Evolutionary conservation across 2,888 invertebrate genomes (phyloP).

Genomic region (Synanthedon tipuliformis): DNA sequence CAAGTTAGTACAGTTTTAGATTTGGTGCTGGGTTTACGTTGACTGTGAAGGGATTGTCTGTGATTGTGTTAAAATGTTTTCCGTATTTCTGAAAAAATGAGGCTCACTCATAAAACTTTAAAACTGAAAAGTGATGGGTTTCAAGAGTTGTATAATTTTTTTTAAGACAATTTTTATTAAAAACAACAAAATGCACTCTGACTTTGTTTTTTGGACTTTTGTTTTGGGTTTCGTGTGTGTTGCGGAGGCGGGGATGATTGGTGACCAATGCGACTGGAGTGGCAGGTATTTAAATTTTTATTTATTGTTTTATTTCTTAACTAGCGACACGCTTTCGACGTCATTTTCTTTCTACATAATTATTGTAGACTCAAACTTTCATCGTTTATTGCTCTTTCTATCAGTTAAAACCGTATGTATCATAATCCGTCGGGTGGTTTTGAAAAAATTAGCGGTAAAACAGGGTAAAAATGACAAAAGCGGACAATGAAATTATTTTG

Average conservation of each 20-base stretch:
- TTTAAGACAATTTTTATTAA: conserved; percentile 17
- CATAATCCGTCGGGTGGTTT: no score
- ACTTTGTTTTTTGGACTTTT: conserved; percentile 48
- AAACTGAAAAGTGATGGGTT: background rate
- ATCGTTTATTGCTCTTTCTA: no score
- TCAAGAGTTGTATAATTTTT: conserved; percentile 1
- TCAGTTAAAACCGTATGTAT: no score
- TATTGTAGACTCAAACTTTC: no score
- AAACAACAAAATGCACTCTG: conserved; percentile 32
- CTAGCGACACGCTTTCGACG: no score
- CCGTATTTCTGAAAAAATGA: conserved; percentile 13
- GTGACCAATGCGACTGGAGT: conserved; percentile 78
- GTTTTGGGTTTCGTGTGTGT: conserved; percentile 44
- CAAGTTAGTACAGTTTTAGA: conserved; percentile 32
- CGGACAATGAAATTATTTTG: no score
- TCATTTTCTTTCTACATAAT: no score
- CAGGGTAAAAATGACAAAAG: no score
- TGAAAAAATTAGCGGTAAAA: no score
- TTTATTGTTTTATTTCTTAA: background rate
- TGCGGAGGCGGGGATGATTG: conserved; percentile 70
- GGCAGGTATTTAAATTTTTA: conserved; percentile 69
- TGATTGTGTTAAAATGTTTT: conserved; percentile 19
- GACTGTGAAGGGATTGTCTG: conserved; percentile 15
- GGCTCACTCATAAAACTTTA: conserved; percentile 9
- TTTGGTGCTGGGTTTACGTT: conserved; percentile 15